phyloP scores from a whole-genome alignment of 2,113 vertebrate species.

The Rhinolophus ferrumequinum region DNA sequence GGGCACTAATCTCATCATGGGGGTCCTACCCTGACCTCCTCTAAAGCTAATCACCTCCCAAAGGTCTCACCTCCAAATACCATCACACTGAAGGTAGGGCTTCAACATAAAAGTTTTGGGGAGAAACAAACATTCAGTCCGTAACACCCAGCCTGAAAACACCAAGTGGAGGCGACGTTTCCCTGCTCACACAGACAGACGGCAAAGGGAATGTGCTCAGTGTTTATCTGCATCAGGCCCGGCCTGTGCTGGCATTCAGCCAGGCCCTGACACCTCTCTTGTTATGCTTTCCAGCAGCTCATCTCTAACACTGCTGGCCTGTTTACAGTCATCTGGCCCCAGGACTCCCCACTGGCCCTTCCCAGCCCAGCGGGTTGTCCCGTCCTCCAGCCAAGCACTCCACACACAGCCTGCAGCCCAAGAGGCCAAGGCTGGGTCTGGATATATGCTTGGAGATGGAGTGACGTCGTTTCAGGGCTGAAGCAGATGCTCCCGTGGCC shows the following conservation, averaged over 20 bases:
- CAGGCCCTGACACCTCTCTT: not conserved
- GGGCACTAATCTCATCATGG: not conserved
- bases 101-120: no score
- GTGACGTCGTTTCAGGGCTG: rapidly evolving
- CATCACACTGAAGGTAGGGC: not conserved
- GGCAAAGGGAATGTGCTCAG: rapidly evolving
- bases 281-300: not conserved
- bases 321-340: not conserved
- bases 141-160: not conserved
- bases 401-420: not conserved
- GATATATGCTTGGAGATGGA: not conserved
- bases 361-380: not conserved
- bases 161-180: not conserved
- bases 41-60: not conserved
- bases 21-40: not conserved
- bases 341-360: not conserved
- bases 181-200: rapidly evolving
- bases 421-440: not conserved
- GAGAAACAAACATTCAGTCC: no score
- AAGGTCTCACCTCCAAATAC: not conserved
- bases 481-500: not conserved
- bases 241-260: not conserved
- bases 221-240: rapidly evolving
- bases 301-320: not conserved
- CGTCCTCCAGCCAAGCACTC: not conserved